These are phyloP conservation scores for Coranthus polyacanthus DNA, from an alignment of 2,797 vertebrate species.

Conservation along the genomic window DNA sequence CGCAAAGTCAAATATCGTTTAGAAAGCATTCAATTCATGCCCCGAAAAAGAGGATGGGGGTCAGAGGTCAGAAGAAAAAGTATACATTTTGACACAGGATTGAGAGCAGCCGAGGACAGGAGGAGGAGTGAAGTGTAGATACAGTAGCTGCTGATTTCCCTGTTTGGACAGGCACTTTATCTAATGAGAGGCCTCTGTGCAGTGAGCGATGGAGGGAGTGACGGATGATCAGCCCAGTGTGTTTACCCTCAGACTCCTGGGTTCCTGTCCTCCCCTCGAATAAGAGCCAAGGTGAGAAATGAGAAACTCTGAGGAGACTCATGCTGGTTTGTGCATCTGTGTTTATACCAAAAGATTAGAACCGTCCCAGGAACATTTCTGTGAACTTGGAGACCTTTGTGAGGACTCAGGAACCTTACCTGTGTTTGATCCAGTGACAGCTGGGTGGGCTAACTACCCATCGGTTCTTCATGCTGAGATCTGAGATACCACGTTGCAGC, in stretches of 20 bases:
- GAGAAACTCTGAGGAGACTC: not conserved
- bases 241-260: slow-evolving; percentile 50
- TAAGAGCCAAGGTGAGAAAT: slow-evolving; percentile 20
- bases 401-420: not conserved
- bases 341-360: not conserved
- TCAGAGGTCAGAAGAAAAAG: slow-evolving; percentile 1
- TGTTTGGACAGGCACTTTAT: slow-evolving; percentile 55
- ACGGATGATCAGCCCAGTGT: slow-evolving; percentile 32
- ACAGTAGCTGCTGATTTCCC: slow-evolving; percentile 45
- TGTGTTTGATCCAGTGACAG: not conserved
- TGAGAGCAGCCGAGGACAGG: slow-evolving; percentile 2
- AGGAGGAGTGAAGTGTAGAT: slow-evolving; percentile 36
- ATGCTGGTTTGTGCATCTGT: not conserved
- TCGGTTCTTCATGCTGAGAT: too few relatives aligned
- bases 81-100: slow-evolving; percentile 31
- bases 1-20: too few relatives aligned
- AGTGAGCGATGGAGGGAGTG: slow-evolving; percentile 42
- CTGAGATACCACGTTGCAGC: too few relatives aligned
- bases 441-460: too few relatives aligned
- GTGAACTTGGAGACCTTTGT: too few relatives aligned
- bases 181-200: slow-evolving; percentile 51
- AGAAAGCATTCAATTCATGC: too few relatives aligned
- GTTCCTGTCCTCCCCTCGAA: slow-evolving; percentile 49
- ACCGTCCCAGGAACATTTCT: not conserved
- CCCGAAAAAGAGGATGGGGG: slow-evolving; percentile 12